Evolutionary conservation across 1,140 invertebrate species (phyloP).

Genomic region (Gryon sp.): DNA sequence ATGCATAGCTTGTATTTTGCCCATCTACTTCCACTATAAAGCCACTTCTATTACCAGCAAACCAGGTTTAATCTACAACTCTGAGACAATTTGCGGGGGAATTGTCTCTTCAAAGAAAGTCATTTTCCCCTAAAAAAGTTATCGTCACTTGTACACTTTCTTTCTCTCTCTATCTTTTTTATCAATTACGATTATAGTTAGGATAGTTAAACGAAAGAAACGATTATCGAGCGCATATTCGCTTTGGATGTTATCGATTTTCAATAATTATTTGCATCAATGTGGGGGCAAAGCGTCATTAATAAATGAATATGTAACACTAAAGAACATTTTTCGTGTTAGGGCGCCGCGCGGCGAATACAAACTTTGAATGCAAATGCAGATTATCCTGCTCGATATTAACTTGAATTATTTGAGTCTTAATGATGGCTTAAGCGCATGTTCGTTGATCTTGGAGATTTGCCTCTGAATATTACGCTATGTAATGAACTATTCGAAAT

Average conservation of each 20-base stretch:
- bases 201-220: conserved; percentile 3
- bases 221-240: conserved; percentile 7
- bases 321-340: conserved; percentile 67
- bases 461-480: conserved; percentile 77
- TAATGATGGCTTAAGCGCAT: conserved; percentile 79
- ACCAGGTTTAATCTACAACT: conserved; percentile 62
- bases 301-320: conserved; percentile 57
- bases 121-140: conserved; percentile 34
- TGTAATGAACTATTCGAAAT: conserved; percentile 74
- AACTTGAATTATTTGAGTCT: conserved; percentile 81
- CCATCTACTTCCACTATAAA: conserved; percentile 66
- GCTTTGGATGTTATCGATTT: conserved; percentile 21
- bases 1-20: conserved; percentile 81
- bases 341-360: conserved; percentile 59
- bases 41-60: conserved; percentile 63
- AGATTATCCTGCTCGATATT: conserved; percentile 78
- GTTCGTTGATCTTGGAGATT: conserved; percentile 78
- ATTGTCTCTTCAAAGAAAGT: conserved; percentile 61
- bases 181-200: conserved; percentile 38
- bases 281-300: conserved; percentile 37
- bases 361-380: conserved; percentile 78
- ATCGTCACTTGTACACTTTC: conserved; percentile 26
- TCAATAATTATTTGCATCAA: conserved; percentile 49
- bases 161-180: conserved; percentile 6
- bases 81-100: conserved; percentile 61